phyloP scores from a whole-genome alignment of 2,113 vertebrate genomes.

The Tenrec ecaudatus region DNA sequence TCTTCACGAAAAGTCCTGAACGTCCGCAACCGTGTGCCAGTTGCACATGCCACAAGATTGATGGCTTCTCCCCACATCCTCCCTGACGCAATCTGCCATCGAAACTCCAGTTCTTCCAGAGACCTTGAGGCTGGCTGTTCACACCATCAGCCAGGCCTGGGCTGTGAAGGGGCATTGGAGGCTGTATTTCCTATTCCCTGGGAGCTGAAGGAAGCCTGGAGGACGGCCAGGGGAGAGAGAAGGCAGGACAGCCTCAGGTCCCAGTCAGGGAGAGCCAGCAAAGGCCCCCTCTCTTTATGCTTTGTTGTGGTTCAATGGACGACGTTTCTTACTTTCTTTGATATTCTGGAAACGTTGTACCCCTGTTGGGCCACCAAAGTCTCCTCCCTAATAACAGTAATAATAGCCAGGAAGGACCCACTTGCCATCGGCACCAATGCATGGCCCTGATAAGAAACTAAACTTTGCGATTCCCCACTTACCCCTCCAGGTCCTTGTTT shows the following conservation, averaged over 20 bases:
- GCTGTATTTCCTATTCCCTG: not conserved
- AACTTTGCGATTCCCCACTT: not conserved
- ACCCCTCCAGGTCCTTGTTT: not conserved
- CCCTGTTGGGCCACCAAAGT: not conserved
- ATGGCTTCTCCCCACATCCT: constrained; percentile 66
- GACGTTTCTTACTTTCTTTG: not conserved
- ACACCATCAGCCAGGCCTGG: not conserved
- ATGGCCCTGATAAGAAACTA: rapidly evolving
- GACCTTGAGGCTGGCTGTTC: constrained; percentile 66
- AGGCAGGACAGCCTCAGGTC: not conserved
- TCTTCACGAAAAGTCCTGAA: constrained; percentile 70
- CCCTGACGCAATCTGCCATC: constrained; percentile 68
- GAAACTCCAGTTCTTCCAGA: constrained; percentile 62
- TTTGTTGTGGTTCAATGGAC: not conserved
- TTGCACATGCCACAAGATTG: constrained; percentile 64
- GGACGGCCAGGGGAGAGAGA: not conserved
- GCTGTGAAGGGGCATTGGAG: not conserved
- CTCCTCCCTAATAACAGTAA: not conserved
- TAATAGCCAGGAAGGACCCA: not conserved
- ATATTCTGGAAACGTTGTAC: not conserved
- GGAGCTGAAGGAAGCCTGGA: not conserved
- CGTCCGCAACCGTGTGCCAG: constrained; percentile 71
- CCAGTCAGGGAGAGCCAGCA: not conserved
- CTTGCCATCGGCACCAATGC: not conserved
- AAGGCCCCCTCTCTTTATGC: not conserved